Conservation (phyloP, 2,888 invertebrate genomes). For the Parnassius apollo region DNA sequence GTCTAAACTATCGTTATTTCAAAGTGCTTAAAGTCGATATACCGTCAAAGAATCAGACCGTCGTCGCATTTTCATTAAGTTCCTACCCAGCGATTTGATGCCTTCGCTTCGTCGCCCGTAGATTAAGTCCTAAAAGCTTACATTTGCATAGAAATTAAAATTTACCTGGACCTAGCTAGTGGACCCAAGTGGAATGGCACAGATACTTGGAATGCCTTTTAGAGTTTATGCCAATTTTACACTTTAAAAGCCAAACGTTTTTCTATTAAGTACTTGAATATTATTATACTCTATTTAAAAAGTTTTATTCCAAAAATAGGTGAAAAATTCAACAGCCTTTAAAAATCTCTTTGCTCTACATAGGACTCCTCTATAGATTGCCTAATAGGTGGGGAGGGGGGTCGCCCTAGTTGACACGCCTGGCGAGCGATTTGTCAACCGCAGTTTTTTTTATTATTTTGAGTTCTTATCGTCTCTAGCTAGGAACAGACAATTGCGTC, state of each 20-base stretch:
- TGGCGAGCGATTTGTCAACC: too few relatives aligned
- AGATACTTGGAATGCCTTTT: conserved; percentile 16
- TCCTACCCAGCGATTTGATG: conserved; percentile 61
- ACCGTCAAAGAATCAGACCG: conserved; percentile 10
- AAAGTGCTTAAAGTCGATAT: conserved; percentile 1
- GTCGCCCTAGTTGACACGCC: too few relatives aligned
- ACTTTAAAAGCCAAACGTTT: conserved; percentile 14
- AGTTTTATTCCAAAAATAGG: too few relatives aligned
- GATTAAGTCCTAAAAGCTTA: conserved; percentile 72
- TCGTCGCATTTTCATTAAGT: conserved; percentile 70
- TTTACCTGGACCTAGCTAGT: conserved; percentile 72
- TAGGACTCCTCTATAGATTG: too few relatives aligned
- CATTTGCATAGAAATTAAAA: conserved; percentile 81
- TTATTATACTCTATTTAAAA: too few relatives aligned
- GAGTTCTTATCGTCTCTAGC: too few relatives aligned
- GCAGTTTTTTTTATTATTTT: too few relatives aligned
- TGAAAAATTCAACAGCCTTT: too few relatives aligned
- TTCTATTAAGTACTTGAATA: not conserved
- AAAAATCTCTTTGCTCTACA: too few relatives aligned
- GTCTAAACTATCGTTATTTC: not conserved
- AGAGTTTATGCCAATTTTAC: conserved; percentile 8
- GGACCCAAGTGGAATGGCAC: conserved; percentile 63
- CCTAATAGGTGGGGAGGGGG: too few relatives aligned
- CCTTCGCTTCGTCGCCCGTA: conserved; percentile 58
- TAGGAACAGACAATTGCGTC: too few relatives aligned